Percentiles rank a stretch among this genome's conserved stretches.
Conservation (phyloP, 2,888 invertebrate genomes). For the Eristalinus aeneus region DNA sequence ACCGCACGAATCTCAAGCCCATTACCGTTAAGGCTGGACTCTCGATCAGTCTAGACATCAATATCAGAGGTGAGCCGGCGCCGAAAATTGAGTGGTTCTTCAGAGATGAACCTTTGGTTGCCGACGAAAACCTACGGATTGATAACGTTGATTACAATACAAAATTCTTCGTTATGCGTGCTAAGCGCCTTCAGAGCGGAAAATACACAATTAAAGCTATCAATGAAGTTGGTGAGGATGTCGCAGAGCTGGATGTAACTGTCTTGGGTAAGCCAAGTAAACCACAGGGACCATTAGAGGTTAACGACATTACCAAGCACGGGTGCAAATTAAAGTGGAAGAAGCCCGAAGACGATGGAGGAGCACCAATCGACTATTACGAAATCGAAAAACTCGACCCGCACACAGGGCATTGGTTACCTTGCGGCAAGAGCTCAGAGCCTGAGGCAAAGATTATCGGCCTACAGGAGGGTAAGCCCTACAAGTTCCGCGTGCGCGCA, state of each 20-base stretch:
- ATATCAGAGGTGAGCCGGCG: constrained; percentile 95
- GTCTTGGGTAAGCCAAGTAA: constrained; percentile 90
- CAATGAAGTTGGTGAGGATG: constrained; percentile 96
- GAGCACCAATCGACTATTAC: constrained; percentile 95
- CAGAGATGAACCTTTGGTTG: constrained; percentile 86
- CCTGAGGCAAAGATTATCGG: constrained; percentile 92
- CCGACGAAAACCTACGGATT: constrained; percentile 85
- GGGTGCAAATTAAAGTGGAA: constrained; percentile 96
- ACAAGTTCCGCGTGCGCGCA: constrained; percentile 98
- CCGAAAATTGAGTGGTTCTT: constrained; percentile 95
- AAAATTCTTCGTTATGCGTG: constrained; percentile 92
- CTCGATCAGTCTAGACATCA: constrained; percentile 92
- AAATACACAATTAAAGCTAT: constrained; percentile 94
- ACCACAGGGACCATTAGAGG: constrained; percentile 93
- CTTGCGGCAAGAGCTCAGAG: constrained; percentile 92
- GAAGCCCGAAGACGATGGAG: constrained; percentile 97
- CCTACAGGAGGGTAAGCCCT: constrained; percentile 96
- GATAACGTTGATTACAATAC: constrained; percentile 95
- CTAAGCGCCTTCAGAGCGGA: constrained; percentile 91
- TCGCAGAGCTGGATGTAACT: constrained; percentile 93
- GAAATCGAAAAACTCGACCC: constrained; percentile 98
- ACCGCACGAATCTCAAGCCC: constrained; percentile 93
- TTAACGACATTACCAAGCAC: constrained; percentile 93
- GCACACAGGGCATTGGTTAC: constrained; percentile 95
- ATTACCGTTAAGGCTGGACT: constrained; percentile 93